Evolutionary conservation across 2,888 invertebrate species (phyloP).

Genomic region (Tanypteryx hageni): DNA sequence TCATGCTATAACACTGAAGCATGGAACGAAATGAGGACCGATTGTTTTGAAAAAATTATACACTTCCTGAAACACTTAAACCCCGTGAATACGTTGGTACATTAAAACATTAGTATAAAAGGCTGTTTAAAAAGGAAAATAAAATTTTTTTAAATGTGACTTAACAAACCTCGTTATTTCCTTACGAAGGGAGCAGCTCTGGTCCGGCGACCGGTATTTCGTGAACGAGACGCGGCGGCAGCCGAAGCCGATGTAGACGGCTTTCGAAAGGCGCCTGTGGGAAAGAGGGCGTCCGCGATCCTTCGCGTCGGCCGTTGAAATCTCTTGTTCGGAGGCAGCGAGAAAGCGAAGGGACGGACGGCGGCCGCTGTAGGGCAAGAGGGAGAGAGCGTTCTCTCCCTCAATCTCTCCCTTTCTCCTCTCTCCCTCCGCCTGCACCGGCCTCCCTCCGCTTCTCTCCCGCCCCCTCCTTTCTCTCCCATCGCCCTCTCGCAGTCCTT

Average conservation of each 20-base stretch:
- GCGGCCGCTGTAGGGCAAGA: no score
- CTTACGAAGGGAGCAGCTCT: not conserved
- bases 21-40: no score
- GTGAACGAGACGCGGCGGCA: not conserved
- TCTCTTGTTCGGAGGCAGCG: not conserved
- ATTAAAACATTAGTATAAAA: no score
- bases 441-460: not conserved
- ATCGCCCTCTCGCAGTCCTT: not conserved
- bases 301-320: constrained; percentile 3
- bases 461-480: not conserved
- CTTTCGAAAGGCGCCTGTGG: not conserved
- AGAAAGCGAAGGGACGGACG: not conserved
- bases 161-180: not conserved
- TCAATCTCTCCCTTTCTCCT: not conserved
- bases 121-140: no score
- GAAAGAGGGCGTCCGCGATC: not conserved
- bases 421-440: not conserved
- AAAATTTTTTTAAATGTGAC: no score
- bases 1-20: no score
- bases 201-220: not conserved
- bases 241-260: not conserved
- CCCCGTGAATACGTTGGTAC: no score
- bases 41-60: no score
- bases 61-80: no score
- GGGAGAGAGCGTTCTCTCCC: not conserved